Percentiles rank a stretch among this genome's conserved stretches.
Evolutionary conservation across 92 coral and sea anemone genomes (phyloP).

Genomic region (Palythoa grandiflora): DNA sequence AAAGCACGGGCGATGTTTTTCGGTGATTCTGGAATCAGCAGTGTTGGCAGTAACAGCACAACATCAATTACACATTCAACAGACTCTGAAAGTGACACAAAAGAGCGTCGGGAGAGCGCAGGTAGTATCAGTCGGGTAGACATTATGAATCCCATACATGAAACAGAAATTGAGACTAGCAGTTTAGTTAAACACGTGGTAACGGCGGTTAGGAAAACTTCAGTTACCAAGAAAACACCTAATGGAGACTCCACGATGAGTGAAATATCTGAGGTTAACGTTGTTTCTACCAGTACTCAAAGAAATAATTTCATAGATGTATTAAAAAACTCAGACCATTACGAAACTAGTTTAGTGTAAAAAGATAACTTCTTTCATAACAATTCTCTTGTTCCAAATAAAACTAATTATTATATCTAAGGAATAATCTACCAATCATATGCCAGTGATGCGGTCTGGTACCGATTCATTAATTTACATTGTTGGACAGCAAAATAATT

Average conservation of each 20-base stretch:
- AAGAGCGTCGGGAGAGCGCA: conserved; percentile 76
- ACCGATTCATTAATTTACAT: no score
- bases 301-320: conserved; percentile 66
- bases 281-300: conserved; percentile 44
- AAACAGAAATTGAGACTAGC: conserved; percentile 58
- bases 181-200: conserved; percentile 41
- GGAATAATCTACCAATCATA: no score
- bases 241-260: conserved; percentile 37
- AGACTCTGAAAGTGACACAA: conserved; percentile 74
- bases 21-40: conserved; percentile 92
- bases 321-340: conserved; percentile 68
- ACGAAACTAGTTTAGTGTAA: conserved; percentile 80
- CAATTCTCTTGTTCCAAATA: no score
- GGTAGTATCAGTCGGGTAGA: conserved; percentile 59
- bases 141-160: conserved; percentile 78
- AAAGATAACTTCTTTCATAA: background rate
- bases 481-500: no score
- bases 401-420: no score
- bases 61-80: conserved; percentile 79
- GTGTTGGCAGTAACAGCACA: conserved; percentile 78
- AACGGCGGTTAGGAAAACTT: conserved; percentile 31
- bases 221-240: conserved; percentile 27
- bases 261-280: conserved; percentile 25
- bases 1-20: conserved; percentile 84
- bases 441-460: no score